Conservation (phyloP, 2,797 vertebrate genomes). For the Oreonectes daqikongensis region DNA sequence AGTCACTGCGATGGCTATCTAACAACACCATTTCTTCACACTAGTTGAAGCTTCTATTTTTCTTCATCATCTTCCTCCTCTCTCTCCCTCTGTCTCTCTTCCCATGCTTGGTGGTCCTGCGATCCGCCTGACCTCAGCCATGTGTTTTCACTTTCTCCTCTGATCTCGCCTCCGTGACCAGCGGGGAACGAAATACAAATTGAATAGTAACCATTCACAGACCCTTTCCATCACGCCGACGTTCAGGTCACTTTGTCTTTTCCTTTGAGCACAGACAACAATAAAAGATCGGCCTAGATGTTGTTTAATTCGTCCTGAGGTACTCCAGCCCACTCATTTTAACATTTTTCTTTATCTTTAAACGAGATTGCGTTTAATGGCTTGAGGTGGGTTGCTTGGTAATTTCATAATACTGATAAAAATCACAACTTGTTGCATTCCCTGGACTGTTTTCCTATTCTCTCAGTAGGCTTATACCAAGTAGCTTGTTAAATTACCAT, state of each 20-base stretch:
- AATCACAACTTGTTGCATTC: conserved; percentile 29
- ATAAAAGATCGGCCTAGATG: conserved; percentile 78
- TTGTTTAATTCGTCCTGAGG: conserved; percentile 66
- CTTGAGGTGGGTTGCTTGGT: neutral
- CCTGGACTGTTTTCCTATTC: conserved; percentile 26
- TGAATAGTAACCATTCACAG: conserved; percentile 99
- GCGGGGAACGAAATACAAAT: conserved; percentile 99
- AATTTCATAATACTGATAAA: conserved; percentile 30
- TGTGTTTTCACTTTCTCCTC: conserved; percentile 99
- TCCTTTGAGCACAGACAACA: conserved; percentile 67
- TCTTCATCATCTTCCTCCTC: conserved; percentile 78
- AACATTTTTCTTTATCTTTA: conserved; percentile 31
- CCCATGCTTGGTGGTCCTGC: conserved; percentile 96
- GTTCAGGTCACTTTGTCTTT: conserved; percentile 93
- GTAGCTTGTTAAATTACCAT: conserved; percentile 31
- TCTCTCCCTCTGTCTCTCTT: conserved; percentile 41
- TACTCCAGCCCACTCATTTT: conserved; percentile 42
- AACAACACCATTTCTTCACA: conserved; percentile 97
- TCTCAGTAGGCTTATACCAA: conserved; percentile 26
- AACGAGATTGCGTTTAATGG: conserved; percentile 8
- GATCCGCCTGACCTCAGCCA: conserved; percentile 97
- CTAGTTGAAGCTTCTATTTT: conserved; percentile 88
- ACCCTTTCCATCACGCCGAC: conserved; percentile 87
- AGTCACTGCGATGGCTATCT: conserved; percentile 92
- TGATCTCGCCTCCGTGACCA: conserved; percentile 99